phyloP scores from a whole-genome alignment of 2,797 vertebrate genomes.

The Coccyzus lansbergi region DNA sequence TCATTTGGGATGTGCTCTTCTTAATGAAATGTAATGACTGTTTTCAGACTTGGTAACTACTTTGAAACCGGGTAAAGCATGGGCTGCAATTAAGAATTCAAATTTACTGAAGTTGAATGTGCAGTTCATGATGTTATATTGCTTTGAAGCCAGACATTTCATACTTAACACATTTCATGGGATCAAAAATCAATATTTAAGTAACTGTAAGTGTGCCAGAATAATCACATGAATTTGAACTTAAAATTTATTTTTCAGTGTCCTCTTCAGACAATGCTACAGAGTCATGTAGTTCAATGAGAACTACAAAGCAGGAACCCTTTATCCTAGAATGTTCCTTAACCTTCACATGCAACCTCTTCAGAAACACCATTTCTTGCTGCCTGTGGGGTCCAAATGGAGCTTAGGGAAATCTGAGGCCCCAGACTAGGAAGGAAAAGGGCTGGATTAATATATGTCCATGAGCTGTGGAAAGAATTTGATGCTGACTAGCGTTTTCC shows the following conservation, averaged over 20 bases:
- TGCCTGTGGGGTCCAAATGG: not conserved
- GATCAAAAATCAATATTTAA: not conserved
- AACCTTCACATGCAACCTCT: not conserved
- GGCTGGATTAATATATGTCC: constrained; percentile 18
- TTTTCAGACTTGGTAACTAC: constrained; percentile 35
- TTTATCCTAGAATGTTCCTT: not conserved
- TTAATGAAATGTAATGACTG: constrained; percentile 23
- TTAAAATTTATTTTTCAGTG: not conserved
- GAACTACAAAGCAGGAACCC: not conserved
- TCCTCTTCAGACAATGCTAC: not conserved
- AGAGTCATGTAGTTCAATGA: not conserved
- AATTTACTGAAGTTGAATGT: constrained; percentile 19
- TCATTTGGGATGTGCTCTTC: constrained; percentile 49
- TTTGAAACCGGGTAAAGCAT: constrained; percentile 38
- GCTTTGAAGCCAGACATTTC: constrained; percentile 1
- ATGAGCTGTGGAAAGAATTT: constrained; percentile 46
- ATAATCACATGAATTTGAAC: not conserved
- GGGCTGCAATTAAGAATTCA: constrained; percentile 16
- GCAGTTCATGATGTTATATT: not conserved
- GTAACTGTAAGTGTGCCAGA: not conserved
- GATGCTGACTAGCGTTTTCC: constrained; percentile 37
- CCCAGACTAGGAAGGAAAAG: not conserved
- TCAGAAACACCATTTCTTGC: not conserved
- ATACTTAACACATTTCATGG: not conserved
- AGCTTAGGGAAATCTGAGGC: constrained; percentile 9